phyloP scores from a whole-genome alignment of 2,797 vertebrate species.

The Novumbra hubbsi region DNA sequence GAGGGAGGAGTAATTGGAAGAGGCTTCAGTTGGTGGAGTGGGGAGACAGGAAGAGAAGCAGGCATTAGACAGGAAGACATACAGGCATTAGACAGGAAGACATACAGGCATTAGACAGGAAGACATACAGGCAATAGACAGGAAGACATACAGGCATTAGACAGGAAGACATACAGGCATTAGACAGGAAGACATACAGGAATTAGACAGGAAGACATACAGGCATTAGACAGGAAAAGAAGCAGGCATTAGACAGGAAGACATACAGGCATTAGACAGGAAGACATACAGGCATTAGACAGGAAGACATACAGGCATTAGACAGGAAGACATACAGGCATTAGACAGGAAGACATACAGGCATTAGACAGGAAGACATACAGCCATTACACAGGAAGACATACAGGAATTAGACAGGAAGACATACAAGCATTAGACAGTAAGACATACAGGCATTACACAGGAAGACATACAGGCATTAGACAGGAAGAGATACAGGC shows the following conservation, averaged over 20 bases:
- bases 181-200: too few species aligned
- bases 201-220: slow-evolving; percentile 23
- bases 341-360: background rate
- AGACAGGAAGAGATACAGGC: background rate
- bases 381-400: background rate
- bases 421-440: background rate
- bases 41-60: background rate
- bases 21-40: slow-evolving; percentile 43
- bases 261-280: background rate
- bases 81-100: background rate
- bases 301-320: background rate
- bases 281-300: background rate
- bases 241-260: background rate
- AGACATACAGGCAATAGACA: slow-evolving; percentile 26
- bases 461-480: too few species aligned
- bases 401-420: too few species aligned
- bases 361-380: background rate
- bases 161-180: background rate
- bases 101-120: slow-evolving; percentile 27
- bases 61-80: background rate
- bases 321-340: slow-evolving; percentile 29
- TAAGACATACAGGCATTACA: slow-evolving; percentile 27
- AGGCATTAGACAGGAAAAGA: background rate
- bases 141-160: background rate
- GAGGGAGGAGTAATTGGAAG: slow-evolving; percentile 57